Evolutionary conservation across 2,888 invertebrate genomes (phyloP).

Genomic region (Macrostomum cliftonense): DNA sequence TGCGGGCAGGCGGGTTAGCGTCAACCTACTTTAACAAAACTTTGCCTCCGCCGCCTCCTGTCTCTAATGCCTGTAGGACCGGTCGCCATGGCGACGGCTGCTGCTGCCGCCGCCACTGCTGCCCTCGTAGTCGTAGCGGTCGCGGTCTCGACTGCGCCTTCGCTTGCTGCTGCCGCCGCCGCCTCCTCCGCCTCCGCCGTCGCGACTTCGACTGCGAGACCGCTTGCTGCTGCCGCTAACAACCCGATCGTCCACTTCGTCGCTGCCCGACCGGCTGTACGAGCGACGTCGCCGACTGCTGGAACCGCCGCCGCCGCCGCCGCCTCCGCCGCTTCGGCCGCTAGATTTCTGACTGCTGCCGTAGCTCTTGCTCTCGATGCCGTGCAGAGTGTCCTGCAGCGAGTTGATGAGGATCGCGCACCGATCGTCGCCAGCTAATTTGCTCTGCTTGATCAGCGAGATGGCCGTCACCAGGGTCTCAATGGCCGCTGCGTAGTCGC

Average conservation of each 20-base stretch:
- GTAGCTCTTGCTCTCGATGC: constrained; percentile 91
- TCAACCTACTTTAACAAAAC: too few species aligned
- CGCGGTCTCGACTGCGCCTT: constrained; percentile 41
- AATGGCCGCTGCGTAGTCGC: constrained; percentile 90
- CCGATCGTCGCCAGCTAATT: constrained; percentile 80
- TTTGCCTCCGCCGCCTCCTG: too few species aligned
- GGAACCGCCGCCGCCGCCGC: constrained; percentile 18
- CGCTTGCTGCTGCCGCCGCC: constrained; percentile 41
- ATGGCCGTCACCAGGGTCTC: constrained; percentile 96
- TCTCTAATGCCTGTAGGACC: constrained; percentile 46
- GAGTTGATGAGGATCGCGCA: constrained; percentile 93
- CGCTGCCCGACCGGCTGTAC: constrained; percentile 40
- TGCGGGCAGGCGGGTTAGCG: too few species aligned
- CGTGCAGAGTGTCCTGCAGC: constrained; percentile 81
- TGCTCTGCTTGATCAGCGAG: constrained; percentile 89
- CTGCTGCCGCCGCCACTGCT: constrained; percentile 13
- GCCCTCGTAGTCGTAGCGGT: constrained; percentile 24
- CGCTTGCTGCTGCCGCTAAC: constrained; percentile 17
- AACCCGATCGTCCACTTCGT: constrained; percentile 11
- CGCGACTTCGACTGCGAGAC: constrained; percentile 42
- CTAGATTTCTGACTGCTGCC: constrained; percentile 38
- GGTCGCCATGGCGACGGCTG: constrained; percentile 15
- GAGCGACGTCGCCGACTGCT: constrained; percentile 53
- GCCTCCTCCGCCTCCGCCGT: constrained; percentile 42
- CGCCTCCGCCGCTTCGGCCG: background rate